These are phyloP conservation scores for Tamandua tetradactyla DNA, from an alignment of 2,797 vertebrate species.

Conservation along the genomic window DNA sequence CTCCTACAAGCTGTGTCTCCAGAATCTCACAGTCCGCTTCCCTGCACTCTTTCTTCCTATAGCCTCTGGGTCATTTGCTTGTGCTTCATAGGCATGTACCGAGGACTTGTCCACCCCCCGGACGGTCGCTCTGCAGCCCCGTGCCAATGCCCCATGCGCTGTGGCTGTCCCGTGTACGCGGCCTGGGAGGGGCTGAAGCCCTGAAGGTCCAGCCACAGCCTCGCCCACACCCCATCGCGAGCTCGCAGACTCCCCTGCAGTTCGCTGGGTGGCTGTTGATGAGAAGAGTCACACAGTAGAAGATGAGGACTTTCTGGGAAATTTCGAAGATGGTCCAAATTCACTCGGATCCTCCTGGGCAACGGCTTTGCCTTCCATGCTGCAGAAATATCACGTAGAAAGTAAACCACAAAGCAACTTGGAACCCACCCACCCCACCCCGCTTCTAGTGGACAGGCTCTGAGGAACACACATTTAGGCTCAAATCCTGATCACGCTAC, in stretches of 20 bases:
- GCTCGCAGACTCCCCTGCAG: neutral
- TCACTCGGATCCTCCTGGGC: neutral
- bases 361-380: too few species aligned
- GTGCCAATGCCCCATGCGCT: neutral
- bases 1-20: rapidly evolving
- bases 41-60: too few species aligned
- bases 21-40: rapidly evolving
- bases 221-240: neutral
- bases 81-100: rapidly evolving
- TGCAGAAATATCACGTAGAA: neutral
- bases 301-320: neutral
- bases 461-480: rapidly evolving
- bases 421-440: too few species aligned
- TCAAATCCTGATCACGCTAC: neutral
- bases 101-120: too few species aligned
- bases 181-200: too few species aligned
- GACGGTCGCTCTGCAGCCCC: neutral
- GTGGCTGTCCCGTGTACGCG: neutral
- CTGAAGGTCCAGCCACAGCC: rapidly evolving
- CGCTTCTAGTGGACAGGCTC: rapidly evolving
- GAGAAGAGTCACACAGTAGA: neutral
- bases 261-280: neutral
- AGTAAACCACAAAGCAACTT: neutral
- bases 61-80: rapidly evolving
- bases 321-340: neutral